Evolutionary conservation across 2,797 vertebrate genomes (phyloP), one percentile per base, ranked within the genome.

Genomic region (Lepus oiostolus): DNA sequence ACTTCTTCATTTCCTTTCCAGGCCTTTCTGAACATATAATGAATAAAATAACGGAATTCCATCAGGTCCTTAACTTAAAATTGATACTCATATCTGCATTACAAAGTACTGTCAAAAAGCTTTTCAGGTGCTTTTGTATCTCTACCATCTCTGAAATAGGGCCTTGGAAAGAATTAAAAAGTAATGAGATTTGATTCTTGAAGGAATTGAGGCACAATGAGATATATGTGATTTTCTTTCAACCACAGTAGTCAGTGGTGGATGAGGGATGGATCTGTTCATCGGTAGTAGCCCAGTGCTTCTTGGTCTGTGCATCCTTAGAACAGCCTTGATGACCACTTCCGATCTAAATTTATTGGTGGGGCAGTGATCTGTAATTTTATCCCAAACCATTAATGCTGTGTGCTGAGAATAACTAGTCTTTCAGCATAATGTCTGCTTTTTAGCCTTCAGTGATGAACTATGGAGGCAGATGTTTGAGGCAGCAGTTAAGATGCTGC

Each of bases 71-170:
- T 92, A 88, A 70, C 32, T 75, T 83, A 76, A 26, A 92, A 52
- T 28, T 91, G 19, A 21, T 58, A 58, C 54, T 58, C 95, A 70
- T 90, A 74, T 81, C 67, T 76, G 54, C 19, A 21, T 85, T 82
- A 85, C 22, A 83, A 13, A 89, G 54, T 28, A 11, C 30, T 74
- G 32, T 84, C 13, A 87, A 38, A 77, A 62, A n/a, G 92, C 30
- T 96, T 96, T 91, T 38, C 12, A 60, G 35, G 60, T 81, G 9
- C 84, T 58, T 94, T 94, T 94, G 83, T 35, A 63, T 95, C 30
- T 65, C 26, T 52, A 63, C 30, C 28, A 16, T 75, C 52, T 93
- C 54, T 92, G 67, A 86, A 65, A 19, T 52, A 80, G 30, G 62
- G 58, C n/a, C 6, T 71, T 85, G 22, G 63, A 58, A 52, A 14